Conservation (phyloP, 2,888 invertebrate genomes). For the Nineta flava region DNA sequence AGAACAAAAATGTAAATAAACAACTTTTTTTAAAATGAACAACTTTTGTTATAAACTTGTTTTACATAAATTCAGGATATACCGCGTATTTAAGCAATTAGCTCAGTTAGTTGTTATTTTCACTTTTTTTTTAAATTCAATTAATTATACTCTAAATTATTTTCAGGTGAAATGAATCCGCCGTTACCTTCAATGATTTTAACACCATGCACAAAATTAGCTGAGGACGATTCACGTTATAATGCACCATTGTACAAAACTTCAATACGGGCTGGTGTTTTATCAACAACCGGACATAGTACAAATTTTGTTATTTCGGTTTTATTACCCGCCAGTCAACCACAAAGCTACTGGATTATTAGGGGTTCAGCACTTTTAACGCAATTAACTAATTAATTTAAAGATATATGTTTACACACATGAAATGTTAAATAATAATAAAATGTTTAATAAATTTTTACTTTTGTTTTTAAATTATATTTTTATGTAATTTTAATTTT, state of each 20-base stretch:
- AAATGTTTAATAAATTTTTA: too few relatives aligned
- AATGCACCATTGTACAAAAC: slow-evolving; percentile 78
- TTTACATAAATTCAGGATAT: not conserved
- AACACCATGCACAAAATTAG: slow-evolving; percentile 44
- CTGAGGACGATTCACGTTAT: slow-evolving; percentile 46
- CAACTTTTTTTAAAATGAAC: too few relatives aligned
- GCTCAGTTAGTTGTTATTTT: not conserved
- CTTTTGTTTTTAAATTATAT: too few relatives aligned
- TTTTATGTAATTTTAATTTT: too few relatives aligned
- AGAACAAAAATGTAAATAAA: too few relatives aligned
- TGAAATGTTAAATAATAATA: too few relatives aligned
- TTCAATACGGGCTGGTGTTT: slow-evolving; percentile 64
- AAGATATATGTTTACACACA: not conserved
- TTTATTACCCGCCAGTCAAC: slow-evolving; percentile 44
- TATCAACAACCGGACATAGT: slow-evolving; percentile 86
- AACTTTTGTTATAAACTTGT: too few relatives aligned
- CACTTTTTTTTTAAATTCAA: not conserved
- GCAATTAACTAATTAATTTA: slow-evolving; percentile 53
- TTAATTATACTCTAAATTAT: not conserved
- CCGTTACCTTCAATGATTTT: slow-evolving; percentile 52
- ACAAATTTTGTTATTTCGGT: slow-evolving; percentile 81
- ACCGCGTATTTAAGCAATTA: too few relatives aligned
- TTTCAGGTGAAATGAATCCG: slow-evolving; percentile 56
- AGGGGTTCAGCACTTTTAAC: slow-evolving; percentile 78
- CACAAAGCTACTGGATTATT: slow-evolving; percentile 70